Evolutionary conservation across 2,888 invertebrate genomes (phyloP).

Genomic region (Drosophila mettleri): DNA sequence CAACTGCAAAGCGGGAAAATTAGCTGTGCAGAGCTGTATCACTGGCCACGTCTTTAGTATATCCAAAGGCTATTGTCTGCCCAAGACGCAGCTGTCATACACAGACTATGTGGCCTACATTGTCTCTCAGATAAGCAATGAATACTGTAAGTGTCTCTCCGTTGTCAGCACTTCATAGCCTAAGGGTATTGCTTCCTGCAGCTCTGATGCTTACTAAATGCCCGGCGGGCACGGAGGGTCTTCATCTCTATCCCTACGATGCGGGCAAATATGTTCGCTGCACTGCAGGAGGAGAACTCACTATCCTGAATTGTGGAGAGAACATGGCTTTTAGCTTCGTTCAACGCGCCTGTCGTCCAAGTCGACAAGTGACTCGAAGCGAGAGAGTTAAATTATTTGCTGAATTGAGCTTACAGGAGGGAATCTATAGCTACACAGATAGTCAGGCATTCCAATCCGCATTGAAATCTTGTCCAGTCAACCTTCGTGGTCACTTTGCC

Average conservation of each 20-base stretch:
- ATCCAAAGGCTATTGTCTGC: conserved; percentile 86
- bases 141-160: conserved; percentile 73
- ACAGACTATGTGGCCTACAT: conserved; percentile 73
- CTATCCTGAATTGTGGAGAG: conserved; percentile 87
- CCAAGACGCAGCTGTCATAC: conserved; percentile 85
- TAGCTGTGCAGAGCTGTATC: conserved; percentile 87
- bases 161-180: background rate
- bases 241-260: conserved; percentile 87
- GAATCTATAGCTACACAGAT: conserved; percentile 46
- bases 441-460: conserved; percentile 53
- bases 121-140: conserved; percentile 70
- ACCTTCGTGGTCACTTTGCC: conserved; percentile 86
- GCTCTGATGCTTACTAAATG: conserved; percentile 82
- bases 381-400: conserved; percentile 62
- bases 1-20: conserved; percentile 88
- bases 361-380: conserved; percentile 34
- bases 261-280: conserved; percentile 89
- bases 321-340: conserved; percentile 87
- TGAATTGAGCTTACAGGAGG: conserved; percentile 37
- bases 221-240: conserved; percentile 86
- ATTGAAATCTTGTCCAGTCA: conserved; percentile 83
- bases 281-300: conserved; percentile 87
- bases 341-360: conserved; percentile 56
- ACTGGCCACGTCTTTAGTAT: conserved; percentile 88
- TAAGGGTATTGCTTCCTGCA: conserved; percentile 22